phyloP scores from a whole-genome alignment of 2,797 vertebrate species.

The Hypotaenidia philippensis region DNA sequence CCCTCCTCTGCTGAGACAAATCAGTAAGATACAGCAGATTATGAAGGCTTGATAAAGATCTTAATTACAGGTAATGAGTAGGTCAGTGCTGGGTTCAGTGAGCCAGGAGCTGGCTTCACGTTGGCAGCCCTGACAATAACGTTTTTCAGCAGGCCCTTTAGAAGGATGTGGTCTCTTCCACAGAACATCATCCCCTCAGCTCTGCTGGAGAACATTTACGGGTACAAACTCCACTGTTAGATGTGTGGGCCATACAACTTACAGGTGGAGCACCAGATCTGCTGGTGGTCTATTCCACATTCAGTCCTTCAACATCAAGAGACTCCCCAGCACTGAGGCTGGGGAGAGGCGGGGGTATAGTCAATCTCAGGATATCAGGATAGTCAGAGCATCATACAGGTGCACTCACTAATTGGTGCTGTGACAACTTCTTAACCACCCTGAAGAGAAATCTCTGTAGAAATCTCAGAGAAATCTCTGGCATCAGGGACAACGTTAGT shows the following conservation, averaged over 20 bases:
- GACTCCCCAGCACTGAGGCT: not conserved
- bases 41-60: not conserved
- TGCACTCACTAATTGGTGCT: not conserved
- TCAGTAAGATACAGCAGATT: not conserved
- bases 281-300: not conserved
- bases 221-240: not conserved
- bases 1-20: not conserved
- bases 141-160: not conserved
- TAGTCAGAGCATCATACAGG: not conserved
- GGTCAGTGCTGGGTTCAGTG: not conserved
- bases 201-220: not conserved
- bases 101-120: not conserved
- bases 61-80: not conserved
- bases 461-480: no score
- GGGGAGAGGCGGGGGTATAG: not conserved
- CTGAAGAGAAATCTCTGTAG: not conserved
- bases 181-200: not conserved
- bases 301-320: not conserved
- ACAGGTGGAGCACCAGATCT: not conserved
- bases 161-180: not conserved
- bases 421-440: not conserved
- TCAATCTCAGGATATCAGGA: not conserved
- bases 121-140: not conserved
- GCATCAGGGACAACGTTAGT: not conserved
- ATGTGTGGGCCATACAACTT: not conserved